Evolutionary conservation across 30 jellyfish, hydroid and myxozoan species (phyloP), one percentile per base, ranked within the genome.

Genomic region (Hydra vulgaris): DNA sequence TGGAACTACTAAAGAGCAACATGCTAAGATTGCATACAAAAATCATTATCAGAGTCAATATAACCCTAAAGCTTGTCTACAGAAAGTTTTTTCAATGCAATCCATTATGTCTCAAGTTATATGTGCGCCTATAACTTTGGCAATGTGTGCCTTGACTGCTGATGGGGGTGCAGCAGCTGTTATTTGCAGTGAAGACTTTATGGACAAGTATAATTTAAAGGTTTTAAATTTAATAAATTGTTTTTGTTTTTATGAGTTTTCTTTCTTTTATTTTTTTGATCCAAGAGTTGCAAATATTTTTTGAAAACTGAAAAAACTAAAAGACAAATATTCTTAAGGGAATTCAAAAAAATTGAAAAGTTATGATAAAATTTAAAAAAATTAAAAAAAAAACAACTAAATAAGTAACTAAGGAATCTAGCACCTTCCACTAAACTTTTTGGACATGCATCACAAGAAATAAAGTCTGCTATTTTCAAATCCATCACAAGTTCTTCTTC

Each of bases 81-180:
- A 83, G 56, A 94, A 85, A 82, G 86, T 76, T 21, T 15, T 94
- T 52, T 77, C 96, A 17, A 61, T 94, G 83, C 86, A 87, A 23
- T 23, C 72, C 23, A 94, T 94, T n/a, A 53, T 71, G 84, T 26
- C 94, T 76, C 95, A 83, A 0, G 73, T 25, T 61, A 73, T 94
- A 7, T 88, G 95, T 74, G 95, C 81, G 0, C 96, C 96, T 24
- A 79, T 94, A 53, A 87, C 95, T 21, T 18, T 84, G 80, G 86
- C 86, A 19, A 94, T 88, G 96, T 80, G 95, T 71, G 95, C 96
- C 15, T 91, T 95, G 0, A 87, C 96, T 0, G 99, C 95, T 72
- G 99, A 94, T 72, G 99, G 99, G 23, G 84, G 95, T 76, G 99
- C 99, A 22, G 99, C 96, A 8, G 99, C 96, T 17, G 82, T 94